phyloP scores from a whole-genome alignment of 92 coral and sea anemone species.

The Actinostola sp. region DNA sequence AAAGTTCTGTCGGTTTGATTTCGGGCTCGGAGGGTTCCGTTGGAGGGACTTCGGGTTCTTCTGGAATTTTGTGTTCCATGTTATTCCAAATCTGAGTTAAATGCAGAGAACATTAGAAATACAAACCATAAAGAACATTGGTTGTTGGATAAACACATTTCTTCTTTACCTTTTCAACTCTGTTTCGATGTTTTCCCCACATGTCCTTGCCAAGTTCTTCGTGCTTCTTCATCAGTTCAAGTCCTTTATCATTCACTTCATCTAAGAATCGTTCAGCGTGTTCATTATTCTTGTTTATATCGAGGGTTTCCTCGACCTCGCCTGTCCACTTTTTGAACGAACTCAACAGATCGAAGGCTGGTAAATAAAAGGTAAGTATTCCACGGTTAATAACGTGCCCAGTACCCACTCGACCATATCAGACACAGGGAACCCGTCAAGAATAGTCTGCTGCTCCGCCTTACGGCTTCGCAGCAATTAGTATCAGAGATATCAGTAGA shows the following conservation, averaged over 20 bases:
- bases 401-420: too few relatives aligned
- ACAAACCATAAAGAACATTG: too few relatives aligned
- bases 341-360: slow-evolving; percentile 22
- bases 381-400: too few relatives aligned
- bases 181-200: not conserved
- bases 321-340: slow-evolving; percentile 21
- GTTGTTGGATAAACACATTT: not conserved
- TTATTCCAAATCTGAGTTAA: slow-evolving; percentile 4
- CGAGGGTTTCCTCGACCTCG: slow-evolving; percentile 18
- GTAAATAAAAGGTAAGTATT: too few relatives aligned
- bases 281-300: slow-evolving; percentile 10
- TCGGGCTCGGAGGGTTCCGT: slow-evolving; percentile 22
- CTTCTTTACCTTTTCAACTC: not conserved
- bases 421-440: too few relatives aligned
- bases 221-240: not conserved
- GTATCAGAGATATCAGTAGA: too few relatives aligned
- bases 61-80: not conserved
- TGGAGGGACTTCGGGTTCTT: slow-evolving; percentile 5
- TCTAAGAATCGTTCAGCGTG: slow-evolving; percentile 19
- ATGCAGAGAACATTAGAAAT: too few relatives aligned
- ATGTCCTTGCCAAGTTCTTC: slow-evolving; percentile 6
- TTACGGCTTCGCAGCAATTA: too few relatives aligned
- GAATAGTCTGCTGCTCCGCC: too few relatives aligned
- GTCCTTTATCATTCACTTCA: not conserved
- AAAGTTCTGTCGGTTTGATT: slow-evolving; percentile 3